A percentile compares a stretch with the other conserved stretches of the same genome.
phyloP scores from a whole-genome alignment of 2,888 invertebrate genomes.

The Polyommatus icarus region DNA sequence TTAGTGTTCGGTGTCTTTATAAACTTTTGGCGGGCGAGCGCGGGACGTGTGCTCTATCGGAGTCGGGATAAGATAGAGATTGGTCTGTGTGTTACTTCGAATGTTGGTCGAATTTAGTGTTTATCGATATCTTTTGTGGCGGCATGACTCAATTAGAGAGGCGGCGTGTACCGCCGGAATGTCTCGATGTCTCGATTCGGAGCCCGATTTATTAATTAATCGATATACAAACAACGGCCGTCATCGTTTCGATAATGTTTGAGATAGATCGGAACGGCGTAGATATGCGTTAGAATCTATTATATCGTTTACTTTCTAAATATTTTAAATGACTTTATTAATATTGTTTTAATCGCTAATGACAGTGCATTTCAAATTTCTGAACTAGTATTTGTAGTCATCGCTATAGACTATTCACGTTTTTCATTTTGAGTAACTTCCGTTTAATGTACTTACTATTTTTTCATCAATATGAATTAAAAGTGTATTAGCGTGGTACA shows the following conservation, averaged over 20 bases:
- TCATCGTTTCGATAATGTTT: conserved; percentile 68
- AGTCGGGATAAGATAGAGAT: conserved; percentile 40
- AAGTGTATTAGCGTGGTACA: neutral
- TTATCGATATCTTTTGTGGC: conserved; percentile 68
- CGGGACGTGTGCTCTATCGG: conserved; percentile 29
- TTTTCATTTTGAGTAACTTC: neutral
- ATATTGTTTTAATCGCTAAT: conserved; percentile 19
- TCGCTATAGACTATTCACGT: neutral
- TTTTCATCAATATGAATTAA: neutral
- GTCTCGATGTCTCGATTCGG: conserved; percentile 70
- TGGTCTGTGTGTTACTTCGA: conserved; percentile 34
- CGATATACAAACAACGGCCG: conserved; percentile 79
- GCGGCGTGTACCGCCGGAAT: conserved; percentile 70
- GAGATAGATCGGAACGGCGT: conserved; percentile 57
- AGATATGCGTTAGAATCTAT: conserved; percentile 40
- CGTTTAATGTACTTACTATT: neutral
- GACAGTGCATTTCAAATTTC: conserved; percentile 7
- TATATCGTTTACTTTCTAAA: conserved; percentile 40
- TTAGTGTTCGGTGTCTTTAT: conserved; percentile 64
- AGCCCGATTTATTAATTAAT: conserved; percentile 79
- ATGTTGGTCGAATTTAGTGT: conserved; percentile 34
- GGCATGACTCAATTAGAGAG: conserved; percentile 79
- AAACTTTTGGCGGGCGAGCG: conserved; percentile 39
- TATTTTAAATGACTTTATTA: conserved; percentile 35
- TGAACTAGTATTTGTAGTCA: neutral